Evolutionary conservation across 2,797 vertebrate species (phyloP).

Genomic region (Enteromius mattozi): DNA sequence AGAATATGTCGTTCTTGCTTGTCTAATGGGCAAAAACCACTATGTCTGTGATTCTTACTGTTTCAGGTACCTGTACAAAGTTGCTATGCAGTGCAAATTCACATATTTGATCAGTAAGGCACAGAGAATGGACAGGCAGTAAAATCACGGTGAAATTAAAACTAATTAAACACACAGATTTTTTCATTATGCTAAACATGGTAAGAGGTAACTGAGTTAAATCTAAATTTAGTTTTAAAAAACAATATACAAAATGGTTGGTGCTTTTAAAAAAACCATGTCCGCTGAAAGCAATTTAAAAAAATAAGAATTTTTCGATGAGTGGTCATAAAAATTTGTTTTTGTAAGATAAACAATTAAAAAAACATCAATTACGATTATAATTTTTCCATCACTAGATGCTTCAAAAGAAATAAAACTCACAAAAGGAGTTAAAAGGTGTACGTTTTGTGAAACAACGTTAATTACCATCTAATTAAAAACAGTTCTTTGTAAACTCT

Average conservation of each 20-base stretch:
- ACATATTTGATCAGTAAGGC: neutral
- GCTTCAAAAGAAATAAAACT: neutral
- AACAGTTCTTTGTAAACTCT: neutral
- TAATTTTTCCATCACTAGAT: neutral
- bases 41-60: neutral
- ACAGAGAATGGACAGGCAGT: neutral
- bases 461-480: constrained; percentile 18
- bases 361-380: neutral
- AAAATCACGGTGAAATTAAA: neutral
- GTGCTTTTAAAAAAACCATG: neutral
- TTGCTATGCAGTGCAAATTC: neutral
- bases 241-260: neutral
- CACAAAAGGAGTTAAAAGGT: neutral
- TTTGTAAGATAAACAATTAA: neutral
- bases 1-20: constrained; percentile 46
- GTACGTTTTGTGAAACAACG: neutral
- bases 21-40: neutral
- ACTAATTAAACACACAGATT: neutral
- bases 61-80: neutral
- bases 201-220: neutral
- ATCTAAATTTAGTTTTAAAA: neutral
- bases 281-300: neutral
- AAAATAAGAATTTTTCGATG: neutral
- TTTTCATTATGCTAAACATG: neutral
- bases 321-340: neutral